Percentiles rank a stretch among this genome's conserved stretches.
These are phyloP conservation scores for Villa cingulata DNA, from an alignment of 2,888 invertebrate species.

Conservation along the genomic window DNA sequence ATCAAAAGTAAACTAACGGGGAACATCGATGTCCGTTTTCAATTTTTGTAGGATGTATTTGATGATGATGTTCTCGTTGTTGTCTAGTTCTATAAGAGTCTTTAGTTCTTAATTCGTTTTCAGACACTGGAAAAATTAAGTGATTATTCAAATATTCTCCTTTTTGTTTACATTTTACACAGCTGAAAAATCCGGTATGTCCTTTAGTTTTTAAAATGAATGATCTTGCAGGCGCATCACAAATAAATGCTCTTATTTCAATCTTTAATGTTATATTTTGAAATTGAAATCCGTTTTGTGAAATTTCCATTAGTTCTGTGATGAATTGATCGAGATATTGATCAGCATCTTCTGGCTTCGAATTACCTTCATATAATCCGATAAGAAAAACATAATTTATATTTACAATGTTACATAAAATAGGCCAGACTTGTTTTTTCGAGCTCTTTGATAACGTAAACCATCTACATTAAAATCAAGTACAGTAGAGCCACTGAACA, in stretches of 20 bases:
- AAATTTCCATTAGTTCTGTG: not conserved
- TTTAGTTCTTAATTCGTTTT: too few relatives aligned
- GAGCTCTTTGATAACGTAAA: too few relatives aligned
- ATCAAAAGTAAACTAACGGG: not conserved
- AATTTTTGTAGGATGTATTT: not conserved
- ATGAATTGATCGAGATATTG: not conserved
- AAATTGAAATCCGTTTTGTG: not conserved
- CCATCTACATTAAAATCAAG: too few relatives aligned
- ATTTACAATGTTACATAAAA: not conserved
- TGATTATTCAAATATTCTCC: too few relatives aligned
- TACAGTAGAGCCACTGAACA: too few relatives aligned
- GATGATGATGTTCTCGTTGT: not conserved
- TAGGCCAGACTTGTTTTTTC: too few relatives aligned
- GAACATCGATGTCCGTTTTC: conserved; percentile 4
- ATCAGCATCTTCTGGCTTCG: not conserved
- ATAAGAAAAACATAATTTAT: not conserved
- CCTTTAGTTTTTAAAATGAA: too few relatives aligned
- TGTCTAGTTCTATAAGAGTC: too few relatives aligned
- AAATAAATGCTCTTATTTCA: not conserved
- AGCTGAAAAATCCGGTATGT: too few relatives aligned
- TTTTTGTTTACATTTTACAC: too few relatives aligned
- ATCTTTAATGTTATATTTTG: not conserved
- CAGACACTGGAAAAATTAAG: too few relatives aligned
- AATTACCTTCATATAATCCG: conserved; percentile 2
- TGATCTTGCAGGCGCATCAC: too few relatives aligned